A percentile compares a stretch with the other conserved stretches of the same genome.
Evolutionary conservation across 2,797 vertebrate genomes (phyloP).

Genomic region (Sternotherus odoratus): DNA sequence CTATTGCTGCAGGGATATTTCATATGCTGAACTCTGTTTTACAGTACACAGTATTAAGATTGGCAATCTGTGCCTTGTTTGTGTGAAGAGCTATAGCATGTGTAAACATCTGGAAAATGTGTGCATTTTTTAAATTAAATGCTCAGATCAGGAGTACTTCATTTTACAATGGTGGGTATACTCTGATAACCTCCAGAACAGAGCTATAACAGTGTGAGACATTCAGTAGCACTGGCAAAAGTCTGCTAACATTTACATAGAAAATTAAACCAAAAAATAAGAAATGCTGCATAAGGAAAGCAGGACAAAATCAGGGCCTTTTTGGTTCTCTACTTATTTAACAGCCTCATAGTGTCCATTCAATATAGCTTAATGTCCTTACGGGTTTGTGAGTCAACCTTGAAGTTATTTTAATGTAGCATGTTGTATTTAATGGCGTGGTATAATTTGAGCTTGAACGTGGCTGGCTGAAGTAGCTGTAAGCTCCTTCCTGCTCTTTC

Average conservation of each 20-base stretch:
- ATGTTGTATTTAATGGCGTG: neutral
- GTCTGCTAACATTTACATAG: neutral
- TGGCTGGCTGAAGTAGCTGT: neutral
- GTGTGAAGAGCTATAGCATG: neutral
- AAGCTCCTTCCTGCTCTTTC: neutral
- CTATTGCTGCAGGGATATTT: neutral
- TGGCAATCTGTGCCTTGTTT: neutral
- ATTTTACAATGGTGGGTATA: neutral
- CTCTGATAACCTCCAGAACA: neutral
- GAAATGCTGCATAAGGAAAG: neutral
- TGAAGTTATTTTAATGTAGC: neutral
- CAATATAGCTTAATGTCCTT: neutral
- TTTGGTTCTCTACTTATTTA: neutral
- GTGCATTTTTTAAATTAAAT: neutral
- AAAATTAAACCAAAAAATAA: neutral
- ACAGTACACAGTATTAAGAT: neutral
- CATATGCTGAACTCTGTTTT: neutral
- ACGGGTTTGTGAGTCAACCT: neutral
- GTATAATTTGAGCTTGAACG: neutral
- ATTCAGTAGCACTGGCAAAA: neutral
- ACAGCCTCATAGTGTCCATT: neutral
- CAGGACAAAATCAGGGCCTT: neutral
- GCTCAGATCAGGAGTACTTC: neutral
- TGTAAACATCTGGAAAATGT: neutral
- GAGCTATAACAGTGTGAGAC: neutral